Conservation (phyloP, 2,113 vertebrate species). For the Pardalotus punctatus region DNA sequence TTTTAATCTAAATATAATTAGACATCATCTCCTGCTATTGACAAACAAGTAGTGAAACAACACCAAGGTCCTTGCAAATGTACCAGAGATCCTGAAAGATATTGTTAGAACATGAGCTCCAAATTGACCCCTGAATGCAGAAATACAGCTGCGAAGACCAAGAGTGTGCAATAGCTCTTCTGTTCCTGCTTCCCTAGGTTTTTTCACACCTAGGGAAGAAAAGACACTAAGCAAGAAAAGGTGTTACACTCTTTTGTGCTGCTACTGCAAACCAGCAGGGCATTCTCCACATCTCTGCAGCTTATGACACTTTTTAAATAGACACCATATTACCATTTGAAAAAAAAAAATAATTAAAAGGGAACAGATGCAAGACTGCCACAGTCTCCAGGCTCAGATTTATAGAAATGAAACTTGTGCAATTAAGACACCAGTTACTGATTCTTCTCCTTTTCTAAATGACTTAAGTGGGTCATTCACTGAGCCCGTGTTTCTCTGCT, state of each 20-base stretch:
- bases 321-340: not conserved
- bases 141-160: not conserved
- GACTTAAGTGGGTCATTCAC: conserved; percentile 28
- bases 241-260: not conserved
- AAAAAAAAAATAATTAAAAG: not conserved
- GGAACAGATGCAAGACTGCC: not conserved
- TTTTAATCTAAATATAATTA: not conserved
- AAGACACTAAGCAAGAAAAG: not conserved
- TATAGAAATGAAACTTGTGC: conserved; percentile 9
- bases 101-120: not conserved
- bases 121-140: not conserved
- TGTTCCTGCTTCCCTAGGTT: too few species aligned
- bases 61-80: not conserved
- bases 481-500: conserved; percentile 17
- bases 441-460: conserved; percentile 44
- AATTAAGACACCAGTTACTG: conserved; percentile 39
- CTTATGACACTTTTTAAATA: not conserved
- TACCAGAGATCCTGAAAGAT: not conserved
- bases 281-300: not conserved
- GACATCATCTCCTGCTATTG: not conserved
- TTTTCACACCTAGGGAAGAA: not conserved
- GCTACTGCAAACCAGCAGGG: not conserved
- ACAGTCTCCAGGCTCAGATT: conserved; percentile 10
- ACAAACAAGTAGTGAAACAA: not conserved
- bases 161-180: not conserved